A percentile compares a stretch with the other conserved stretches of the same genome.
These are phyloP conservation scores for Mystacornis crossleyi DNA, from an alignment of 2,113 vertebrate species.

Conservation along the genomic window DNA sequence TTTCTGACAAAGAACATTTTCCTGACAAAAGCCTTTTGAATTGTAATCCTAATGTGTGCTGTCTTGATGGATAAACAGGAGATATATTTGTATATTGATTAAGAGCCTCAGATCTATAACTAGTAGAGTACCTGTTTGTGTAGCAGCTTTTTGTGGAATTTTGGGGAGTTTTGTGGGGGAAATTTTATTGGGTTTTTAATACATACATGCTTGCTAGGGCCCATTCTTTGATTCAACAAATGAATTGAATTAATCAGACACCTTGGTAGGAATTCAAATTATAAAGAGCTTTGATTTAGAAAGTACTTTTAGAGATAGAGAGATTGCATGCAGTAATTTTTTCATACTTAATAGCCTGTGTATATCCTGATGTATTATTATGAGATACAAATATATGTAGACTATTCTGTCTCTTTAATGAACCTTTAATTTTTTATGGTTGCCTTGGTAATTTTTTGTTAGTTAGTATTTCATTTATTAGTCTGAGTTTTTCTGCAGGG, in stretches of 20 bases:
- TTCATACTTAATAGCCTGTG: background rate
- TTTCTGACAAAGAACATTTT: background rate
- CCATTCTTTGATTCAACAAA: background rate
- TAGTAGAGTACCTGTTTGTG: background rate
- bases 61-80: background rate
- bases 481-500: background rate
- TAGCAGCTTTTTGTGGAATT: background rate
- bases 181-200: background rate
- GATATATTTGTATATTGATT: background rate
- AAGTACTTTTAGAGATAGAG: background rate
- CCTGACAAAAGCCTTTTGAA: background rate
- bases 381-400: background rate
- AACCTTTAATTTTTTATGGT: background rate
- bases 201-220: background rate
- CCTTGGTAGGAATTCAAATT: background rate
- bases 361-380: background rate
- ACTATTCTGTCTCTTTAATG: background rate
- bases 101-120: background rate
- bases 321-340: background rate
- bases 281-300: background rate
- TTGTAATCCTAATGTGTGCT: background rate
- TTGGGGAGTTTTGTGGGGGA: fast-evolving
- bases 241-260: background rate
- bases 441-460: background rate
- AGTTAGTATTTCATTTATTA: background rate